These are phyloP conservation scores for Diabrotica undecimpunctata DNA, from an alignment of 1,140 invertebrate genomes.

Conservation along the genomic window DNA sequence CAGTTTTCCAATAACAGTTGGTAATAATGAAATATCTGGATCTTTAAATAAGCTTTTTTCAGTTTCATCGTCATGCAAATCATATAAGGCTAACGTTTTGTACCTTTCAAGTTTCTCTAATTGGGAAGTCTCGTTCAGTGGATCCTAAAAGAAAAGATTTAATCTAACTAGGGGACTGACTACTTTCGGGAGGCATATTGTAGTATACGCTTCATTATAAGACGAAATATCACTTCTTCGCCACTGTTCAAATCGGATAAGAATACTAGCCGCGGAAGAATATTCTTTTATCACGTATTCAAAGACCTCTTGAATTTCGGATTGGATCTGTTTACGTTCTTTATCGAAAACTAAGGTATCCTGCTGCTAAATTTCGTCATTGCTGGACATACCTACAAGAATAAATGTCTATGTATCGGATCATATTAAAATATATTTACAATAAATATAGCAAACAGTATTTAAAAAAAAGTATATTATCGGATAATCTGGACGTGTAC, in stretches of 20 bases:
- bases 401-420: not conserved
- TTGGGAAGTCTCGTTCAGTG: conserved; percentile 63
- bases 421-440: too few species aligned
- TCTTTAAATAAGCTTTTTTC: conserved; percentile 65
- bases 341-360: conserved; percentile 57
- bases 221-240: conserved; percentile 68
- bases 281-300: conserved; percentile 90
- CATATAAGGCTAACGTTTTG: conserved; percentile 68
- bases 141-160: conserved; percentile 69
- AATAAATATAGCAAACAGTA: too few species aligned
- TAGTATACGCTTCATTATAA: conserved; percentile 90
- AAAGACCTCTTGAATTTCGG: conserved; percentile 66
- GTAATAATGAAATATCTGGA: conserved; percentile 81
- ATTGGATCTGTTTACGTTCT: conserved; percentile 60
- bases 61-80: conserved; percentile 56
- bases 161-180: conserved; percentile 75
- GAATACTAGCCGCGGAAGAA: conserved; percentile 71
- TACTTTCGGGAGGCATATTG: conserved; percentile 85
- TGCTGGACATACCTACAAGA: conserved; percentile 93
- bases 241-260: conserved; percentile 79
- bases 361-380: conserved; percentile 89
- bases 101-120: conserved; percentile 88
- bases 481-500: too few species aligned
- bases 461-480: too few species aligned
- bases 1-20: conserved; percentile 81